A percentile compares a stretch with the other conserved stretches of the same genome.
phyloP scores from a whole-genome alignment of 1,140 invertebrate genomes.

The Brachionus calyciflorus region DNA sequence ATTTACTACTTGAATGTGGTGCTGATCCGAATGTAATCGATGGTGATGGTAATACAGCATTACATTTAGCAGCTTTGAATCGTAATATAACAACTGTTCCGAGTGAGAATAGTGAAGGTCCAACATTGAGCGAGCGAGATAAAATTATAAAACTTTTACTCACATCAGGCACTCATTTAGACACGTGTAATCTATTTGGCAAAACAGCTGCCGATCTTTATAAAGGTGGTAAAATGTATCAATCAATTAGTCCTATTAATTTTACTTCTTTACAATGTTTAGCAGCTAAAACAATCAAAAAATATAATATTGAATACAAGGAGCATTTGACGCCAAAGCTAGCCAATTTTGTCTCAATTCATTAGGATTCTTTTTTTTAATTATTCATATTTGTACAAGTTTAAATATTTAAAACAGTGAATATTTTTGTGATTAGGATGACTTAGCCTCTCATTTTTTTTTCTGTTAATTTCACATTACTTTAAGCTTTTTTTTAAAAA shows the following conservation, averaged over 20 bases:
- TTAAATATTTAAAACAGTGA: too few species aligned
- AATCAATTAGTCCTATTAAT: slow-evolving; percentile 73
- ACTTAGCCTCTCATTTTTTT: too few species aligned
- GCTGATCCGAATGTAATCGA: slow-evolving; percentile 6
- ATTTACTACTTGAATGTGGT: slow-evolving; percentile 17
- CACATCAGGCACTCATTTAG: slow-evolving; percentile 45
- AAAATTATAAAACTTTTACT: slow-evolving; percentile 73
- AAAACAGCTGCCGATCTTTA: slow-evolving; percentile 38
- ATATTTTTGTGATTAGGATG: too few species aligned
- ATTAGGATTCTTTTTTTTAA: slow-evolving; percentile 37
- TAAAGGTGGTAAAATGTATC: slow-evolving; percentile 58
- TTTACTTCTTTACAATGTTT: slow-evolving; percentile 76
- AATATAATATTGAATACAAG: slow-evolving; percentile 66
- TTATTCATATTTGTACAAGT: background rate
- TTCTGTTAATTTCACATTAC: too few species aligned
- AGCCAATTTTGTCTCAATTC: slow-evolving; percentile 50
- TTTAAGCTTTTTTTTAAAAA: too few species aligned
- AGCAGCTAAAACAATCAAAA: slow-evolving; percentile 72
- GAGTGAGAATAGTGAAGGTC: background rate
- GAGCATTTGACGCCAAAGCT: slow-evolving; percentile 64
- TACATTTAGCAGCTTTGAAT: slow-evolving; percentile 71
- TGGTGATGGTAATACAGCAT: slow-evolving; percentile 70
- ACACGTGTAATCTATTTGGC: background rate
- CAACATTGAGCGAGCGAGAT: slow-evolving; percentile 69
- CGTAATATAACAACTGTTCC: slow-evolving; percentile 64